A percentile compares a stretch with the other conserved stretches of the same genome.
These are phyloP conservation scores for Laupala kohalensis DNA, from an alignment of 1,140 invertebrate genomes.

Conservation along the genomic window DNA sequence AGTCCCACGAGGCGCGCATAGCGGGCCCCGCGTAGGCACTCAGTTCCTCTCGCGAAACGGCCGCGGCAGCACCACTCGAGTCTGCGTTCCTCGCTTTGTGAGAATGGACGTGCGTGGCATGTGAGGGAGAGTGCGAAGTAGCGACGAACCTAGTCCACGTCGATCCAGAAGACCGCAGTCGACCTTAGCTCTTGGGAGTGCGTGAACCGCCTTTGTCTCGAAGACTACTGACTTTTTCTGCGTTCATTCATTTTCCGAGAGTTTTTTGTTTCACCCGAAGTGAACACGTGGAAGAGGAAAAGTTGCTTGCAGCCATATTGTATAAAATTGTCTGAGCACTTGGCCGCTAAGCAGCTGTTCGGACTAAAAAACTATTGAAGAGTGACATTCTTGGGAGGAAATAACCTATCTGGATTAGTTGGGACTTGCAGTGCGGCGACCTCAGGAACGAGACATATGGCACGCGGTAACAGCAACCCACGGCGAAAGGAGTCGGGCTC, in stretches of 20 bases:
- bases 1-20: conserved; percentile 32
- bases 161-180: too few species aligned
- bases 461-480: background rate
- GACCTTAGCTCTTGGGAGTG: too few species aligned
- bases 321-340: background rate
- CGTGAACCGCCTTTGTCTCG: too few species aligned
- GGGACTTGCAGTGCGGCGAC: background rate
- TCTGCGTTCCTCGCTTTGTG: too few species aligned
- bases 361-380: too few species aligned
- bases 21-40: conserved; percentile 16
- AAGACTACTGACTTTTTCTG: too few species aligned
- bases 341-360: background rate
- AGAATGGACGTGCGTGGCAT: too few species aligned
- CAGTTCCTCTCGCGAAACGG: background rate
- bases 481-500: background rate
- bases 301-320: background rate
- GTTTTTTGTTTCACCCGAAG: background rate
- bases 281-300: background rate
- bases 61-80: conserved; percentile 9
- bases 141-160: too few species aligned
- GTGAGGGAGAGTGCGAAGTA: too few species aligned
- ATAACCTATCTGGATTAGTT: too few species aligned
- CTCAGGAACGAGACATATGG: background rate
- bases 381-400: background rate
- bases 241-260: background rate